Base-by-base conservation (phyloP, 2,888 invertebrate genomes). In the Cryptophagus acutangulus region DNA sequence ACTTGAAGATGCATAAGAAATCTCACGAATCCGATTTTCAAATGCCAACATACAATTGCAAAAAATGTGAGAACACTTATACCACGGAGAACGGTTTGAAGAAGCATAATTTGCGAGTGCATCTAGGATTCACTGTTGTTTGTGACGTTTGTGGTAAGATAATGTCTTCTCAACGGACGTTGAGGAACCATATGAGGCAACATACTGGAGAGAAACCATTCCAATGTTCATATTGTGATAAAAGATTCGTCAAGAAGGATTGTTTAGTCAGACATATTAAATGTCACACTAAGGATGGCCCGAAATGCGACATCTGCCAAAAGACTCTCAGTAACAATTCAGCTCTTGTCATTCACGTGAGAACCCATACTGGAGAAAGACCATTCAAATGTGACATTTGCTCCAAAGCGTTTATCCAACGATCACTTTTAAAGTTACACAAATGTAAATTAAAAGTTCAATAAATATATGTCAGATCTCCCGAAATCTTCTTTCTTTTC, bases 291-390 rank as follows among this genome's bases (percentile, higher is more conserved):
- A n/a, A n/a, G n/a, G 72, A 73, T 64, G 9, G 24, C 6, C n/a
- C n/a, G n/a, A n/a, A n/a, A n/a, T n/a, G n/a, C n/a, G n/a, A n/a
- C n/a, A n/a, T n/a, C n/a, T n/a, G n/a, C n/a, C n/a, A n/a, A n/a
- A n/a, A n/a, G n/a, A n/a, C n/a, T n/a, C n/a, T n/a, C n/a, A n/a
- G n/a, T n/a, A n/a, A n/a, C n/a, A n/a, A n/a, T n/a, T n/a, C n/a
- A n/a, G n/a, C n/a, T n/a, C n/a, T n/a, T n/a, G n/a, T n/a, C n/a
- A n/a, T n/a, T n/a, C 33, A 25, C 13, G 9, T n/a, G n/a, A 70
- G 78, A 33, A 76, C 76, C 36, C 78, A 78, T 64, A 75, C 75
- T 1, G 78, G 78, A 0, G 77, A 78, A 66, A 76, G 76, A 62
- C 79, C 79, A 30, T 74, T 76, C 65, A 74, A 75, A 45, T 79